Evolutionary conservation across 2,888 invertebrate genomes (phyloP).

Genomic region (Spodoptera littoralis): DNA sequence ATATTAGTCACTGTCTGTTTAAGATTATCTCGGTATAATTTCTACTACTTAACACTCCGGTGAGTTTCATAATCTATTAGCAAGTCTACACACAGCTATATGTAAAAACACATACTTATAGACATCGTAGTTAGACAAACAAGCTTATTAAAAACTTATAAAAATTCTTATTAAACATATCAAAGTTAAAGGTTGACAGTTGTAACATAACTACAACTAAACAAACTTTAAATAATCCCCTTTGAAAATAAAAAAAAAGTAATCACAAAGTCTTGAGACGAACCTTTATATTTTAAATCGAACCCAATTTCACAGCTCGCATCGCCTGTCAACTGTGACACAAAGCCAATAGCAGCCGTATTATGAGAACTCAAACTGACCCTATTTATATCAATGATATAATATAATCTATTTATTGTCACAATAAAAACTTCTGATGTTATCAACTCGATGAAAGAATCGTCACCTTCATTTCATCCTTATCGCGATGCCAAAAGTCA

Average conservation of each 20-base stretch:
- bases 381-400: constrained; percentile 86
- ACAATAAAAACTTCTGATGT: constrained; percentile 87
- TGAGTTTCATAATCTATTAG: constrained; percentile 29
- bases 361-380: constrained; percentile 84
- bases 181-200: constrained; percentile 61
- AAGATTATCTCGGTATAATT: constrained; percentile 41
- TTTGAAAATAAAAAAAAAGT: constrained; percentile 70
- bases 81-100: neutral
- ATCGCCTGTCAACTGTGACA: constrained; percentile 87
- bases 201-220: constrained; percentile 80
- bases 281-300: constrained; percentile 85
- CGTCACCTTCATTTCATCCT: constrained; percentile 82
- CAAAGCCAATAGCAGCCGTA: constrained; percentile 85
- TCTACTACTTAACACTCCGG: constrained; percentile 35
- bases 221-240: constrained; percentile 84
- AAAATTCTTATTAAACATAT: constrained; percentile 58
- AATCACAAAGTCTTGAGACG: constrained; percentile 81
- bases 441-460: constrained; percentile 87
- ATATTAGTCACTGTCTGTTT: constrained; percentile 44
- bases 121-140: neutral
- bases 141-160: constrained; percentile 35
- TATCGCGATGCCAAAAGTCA: constrained; percentile 87
- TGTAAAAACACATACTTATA: neutral
- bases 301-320: constrained; percentile 88
- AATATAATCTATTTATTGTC: constrained; percentile 86